Evolutionary conservation across 2,797 vertebrate species (phyloP).

Genomic region (Numenius phaeopus): DNA sequence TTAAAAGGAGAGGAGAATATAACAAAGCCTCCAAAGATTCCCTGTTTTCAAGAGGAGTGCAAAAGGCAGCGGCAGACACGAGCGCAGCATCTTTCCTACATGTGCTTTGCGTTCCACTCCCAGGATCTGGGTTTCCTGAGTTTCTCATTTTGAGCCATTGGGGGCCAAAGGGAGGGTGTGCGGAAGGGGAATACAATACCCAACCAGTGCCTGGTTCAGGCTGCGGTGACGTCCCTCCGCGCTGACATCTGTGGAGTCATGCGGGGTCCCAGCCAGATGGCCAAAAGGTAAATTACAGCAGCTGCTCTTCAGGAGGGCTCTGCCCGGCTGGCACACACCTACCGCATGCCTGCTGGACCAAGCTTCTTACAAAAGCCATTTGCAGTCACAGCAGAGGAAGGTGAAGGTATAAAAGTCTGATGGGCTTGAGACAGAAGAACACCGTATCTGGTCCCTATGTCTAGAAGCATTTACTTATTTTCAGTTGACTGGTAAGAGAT

Average conservation of each 20-base stretch:
- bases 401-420: background rate
- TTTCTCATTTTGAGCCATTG: background rate
- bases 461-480: background rate
- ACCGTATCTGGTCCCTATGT: background rate
- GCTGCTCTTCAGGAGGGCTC: background rate
- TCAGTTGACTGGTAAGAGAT: background rate
- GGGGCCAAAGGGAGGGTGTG: background rate
- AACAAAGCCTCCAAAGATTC: background rate
- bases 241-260: background rate
- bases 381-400: background rate
- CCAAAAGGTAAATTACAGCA: background rate
- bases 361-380: background rate
- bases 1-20: background rate
- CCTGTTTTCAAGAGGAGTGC: background rate
- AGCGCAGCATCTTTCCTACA: background rate
- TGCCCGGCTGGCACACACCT: background rate
- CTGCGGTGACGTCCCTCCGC: accelerated
- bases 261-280: background rate
- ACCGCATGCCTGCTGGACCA: background rate
- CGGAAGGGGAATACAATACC: background rate
- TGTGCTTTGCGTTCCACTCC: background rate
- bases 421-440: background rate
- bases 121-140: background rate
- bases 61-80: background rate
- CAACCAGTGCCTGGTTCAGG: accelerated